Percentiles rank a stretch among this genome's conserved stretches.
phyloP scores from a whole-genome alignment of 2,888 invertebrate species.

The Microplitis deprimator region DNA sequence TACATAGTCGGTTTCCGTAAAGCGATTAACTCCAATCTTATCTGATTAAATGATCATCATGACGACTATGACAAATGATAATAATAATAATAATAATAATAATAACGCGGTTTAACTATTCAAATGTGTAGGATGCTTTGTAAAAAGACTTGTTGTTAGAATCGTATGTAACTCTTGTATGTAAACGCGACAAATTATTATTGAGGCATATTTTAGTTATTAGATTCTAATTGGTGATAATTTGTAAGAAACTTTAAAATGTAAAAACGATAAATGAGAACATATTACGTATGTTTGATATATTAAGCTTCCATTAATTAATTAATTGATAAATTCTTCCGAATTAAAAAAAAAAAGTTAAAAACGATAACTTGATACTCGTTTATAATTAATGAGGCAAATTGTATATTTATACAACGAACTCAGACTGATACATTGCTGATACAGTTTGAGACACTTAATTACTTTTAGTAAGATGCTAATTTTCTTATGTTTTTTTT shows the following conservation, averaged over 20 bases:
- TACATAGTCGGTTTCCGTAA: background rate
- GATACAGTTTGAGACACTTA: background rate
- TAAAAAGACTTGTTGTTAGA: background rate
- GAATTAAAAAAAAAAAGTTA: background rate
- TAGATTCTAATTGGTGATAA: background rate
- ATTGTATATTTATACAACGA: constrained; percentile 39
- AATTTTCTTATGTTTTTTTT: background rate
- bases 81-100: background rate
- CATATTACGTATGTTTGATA: background rate
- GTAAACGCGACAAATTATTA: background rate
- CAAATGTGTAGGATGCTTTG: background rate
- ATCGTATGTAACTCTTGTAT: background rate
- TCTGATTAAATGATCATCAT: background rate
- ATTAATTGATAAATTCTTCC: constrained; percentile 14
- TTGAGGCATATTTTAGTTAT: background rate
- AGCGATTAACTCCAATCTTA: background rate
- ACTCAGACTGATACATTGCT: constrained; percentile 32
- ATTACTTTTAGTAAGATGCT: background rate
- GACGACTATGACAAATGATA: background rate
- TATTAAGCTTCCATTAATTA: background rate
- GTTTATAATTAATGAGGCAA: constrained; percentile 17
- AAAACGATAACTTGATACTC: background rate
- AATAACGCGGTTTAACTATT: background rate
- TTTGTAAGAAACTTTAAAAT: background rate
- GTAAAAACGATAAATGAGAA: background rate